These are phyloP conservation scores for Equus przewalskii DNA, from an alignment of 2,113 vertebrate species.

Conservation along the genomic window DNA sequence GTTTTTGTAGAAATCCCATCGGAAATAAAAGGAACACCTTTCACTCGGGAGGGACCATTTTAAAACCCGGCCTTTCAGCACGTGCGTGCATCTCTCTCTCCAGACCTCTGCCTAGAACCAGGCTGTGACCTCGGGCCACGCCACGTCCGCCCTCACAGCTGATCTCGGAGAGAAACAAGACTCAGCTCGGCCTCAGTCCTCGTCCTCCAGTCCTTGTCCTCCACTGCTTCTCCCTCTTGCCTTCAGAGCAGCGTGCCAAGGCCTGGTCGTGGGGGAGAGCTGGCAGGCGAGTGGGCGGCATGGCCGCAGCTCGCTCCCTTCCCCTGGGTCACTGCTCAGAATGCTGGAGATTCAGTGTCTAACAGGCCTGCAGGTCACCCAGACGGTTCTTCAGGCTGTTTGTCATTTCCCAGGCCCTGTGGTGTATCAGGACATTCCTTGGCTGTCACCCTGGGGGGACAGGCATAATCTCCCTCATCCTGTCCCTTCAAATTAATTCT, in stretches of 20 bases:
- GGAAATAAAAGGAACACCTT: constrained; percentile 11
- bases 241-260: background rate
- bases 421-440: background rate
- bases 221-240: background rate
- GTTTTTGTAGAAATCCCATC: background rate
- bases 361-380: background rate
- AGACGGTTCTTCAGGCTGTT: background rate
- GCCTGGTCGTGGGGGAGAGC: background rate
- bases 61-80: background rate
- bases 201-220: too few species aligned
- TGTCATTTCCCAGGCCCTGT: background rate
- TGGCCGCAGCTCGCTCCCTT: fast-evolving
- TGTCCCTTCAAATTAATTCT: background rate
- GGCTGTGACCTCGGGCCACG: fast-evolving
- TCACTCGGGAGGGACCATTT: background rate
- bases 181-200: too few species aligned
- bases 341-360: background rate
- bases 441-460: too few species aligned
- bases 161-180: background rate
- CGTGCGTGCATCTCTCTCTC: background rate
- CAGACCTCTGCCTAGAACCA: background rate
- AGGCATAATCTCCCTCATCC: too few species aligned
- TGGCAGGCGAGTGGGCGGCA: too few species aligned
- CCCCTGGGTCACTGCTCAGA: background rate
- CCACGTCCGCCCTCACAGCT: background rate